Base-by-base conservation (phyloP, 1,140 invertebrate genomes). In the Leptestheria dahalacensis region DNA sequence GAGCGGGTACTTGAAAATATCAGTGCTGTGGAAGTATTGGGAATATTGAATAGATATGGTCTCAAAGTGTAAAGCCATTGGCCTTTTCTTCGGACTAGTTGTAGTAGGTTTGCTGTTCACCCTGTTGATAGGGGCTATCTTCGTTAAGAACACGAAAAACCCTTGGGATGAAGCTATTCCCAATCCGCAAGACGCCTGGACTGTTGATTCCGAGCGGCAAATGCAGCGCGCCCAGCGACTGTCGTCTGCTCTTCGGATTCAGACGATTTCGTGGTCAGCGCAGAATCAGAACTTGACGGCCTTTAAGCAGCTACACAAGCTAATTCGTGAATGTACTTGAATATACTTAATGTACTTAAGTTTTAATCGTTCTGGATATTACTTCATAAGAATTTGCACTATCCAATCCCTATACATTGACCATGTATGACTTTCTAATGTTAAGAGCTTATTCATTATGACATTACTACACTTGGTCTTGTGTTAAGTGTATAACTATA, bases 281-380 rank as follows among this genome's bases (percentile, higher is more conserved):
- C 62, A 3, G n/a, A 60, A 18, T 63, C 64, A 29, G 59, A 66
- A 15, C 57, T 49, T n/a, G 46, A 61, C 33, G 49, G 63, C 64
- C 23, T 47, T 66, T 15, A 9, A 48, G 4, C 48, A 63, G 48
- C 64, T 68, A 29, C 53, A 62, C 52, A 10, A 62, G 2, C n/a
- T n/a, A n/a, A n/a, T 65, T 59, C 56, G 28, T 68, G 11, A 58
- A 64, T 21, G 55, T 60, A 59, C 62, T 64, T 67, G 63, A 63
- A 60, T 61, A 51, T 26, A n/a, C n/a, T n/a, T n/a, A n/a, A n/a
- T n/a, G n/a, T n/a, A n/a, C n/a, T n/a, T n/a, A n/a, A n/a, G n/a
- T n/a, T n/a, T n/a, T n/a, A 61, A n/a, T n/a, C n/a, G 54, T 52
- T 6, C 25, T 4, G 20, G 12, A 46, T 47, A 18, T 3, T 26